phyloP scores from a whole-genome alignment of 2,113 vertebrate species.

The Oenanthe melanoleuca region DNA sequence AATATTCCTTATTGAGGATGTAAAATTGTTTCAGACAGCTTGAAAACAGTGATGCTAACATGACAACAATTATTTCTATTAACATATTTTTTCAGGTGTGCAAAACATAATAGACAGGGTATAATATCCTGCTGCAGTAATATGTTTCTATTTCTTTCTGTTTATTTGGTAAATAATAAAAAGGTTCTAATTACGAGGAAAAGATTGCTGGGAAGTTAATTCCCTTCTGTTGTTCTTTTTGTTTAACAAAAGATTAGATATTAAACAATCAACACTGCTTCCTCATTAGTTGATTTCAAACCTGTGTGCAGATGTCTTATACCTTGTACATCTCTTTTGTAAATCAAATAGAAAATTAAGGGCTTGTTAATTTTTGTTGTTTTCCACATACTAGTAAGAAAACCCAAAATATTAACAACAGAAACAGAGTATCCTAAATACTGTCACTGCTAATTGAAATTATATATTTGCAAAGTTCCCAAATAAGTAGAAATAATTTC shows the following conservation, averaged over 20 bases:
- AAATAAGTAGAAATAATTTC: not conserved
- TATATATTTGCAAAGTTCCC: not conserved
- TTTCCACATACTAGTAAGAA: not conserved
- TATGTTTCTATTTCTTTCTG: constrained; percentile 2
- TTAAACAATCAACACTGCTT: not conserved
- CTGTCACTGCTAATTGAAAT: not conserved
- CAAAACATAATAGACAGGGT: constrained; percentile 46
- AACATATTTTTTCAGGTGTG: constrained; percentile 74
- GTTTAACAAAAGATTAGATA: not conserved
- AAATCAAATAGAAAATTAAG: not conserved
- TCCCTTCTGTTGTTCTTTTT: not conserved
- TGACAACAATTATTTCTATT: constrained; percentile 75
- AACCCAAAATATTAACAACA: not conserved
- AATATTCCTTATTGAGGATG: constrained; percentile 77
- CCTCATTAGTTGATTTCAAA: not conserved
- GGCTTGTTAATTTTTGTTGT: not conserved
- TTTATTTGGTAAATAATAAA: constrained; percentile 25
- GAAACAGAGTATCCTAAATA: not conserved
- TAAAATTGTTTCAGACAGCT: constrained; percentile 76
- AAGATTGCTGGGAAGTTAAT: not conserved
- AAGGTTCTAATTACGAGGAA: not conserved
- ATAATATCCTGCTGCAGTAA: not conserved
- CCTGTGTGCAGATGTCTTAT: not conserved
- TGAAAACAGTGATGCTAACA: constrained; percentile 65
- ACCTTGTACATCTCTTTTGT: not conserved